Base-by-base conservation (phyloP, 1,140 invertebrate species). In the Teleogryllus occipitalis region DNA sequence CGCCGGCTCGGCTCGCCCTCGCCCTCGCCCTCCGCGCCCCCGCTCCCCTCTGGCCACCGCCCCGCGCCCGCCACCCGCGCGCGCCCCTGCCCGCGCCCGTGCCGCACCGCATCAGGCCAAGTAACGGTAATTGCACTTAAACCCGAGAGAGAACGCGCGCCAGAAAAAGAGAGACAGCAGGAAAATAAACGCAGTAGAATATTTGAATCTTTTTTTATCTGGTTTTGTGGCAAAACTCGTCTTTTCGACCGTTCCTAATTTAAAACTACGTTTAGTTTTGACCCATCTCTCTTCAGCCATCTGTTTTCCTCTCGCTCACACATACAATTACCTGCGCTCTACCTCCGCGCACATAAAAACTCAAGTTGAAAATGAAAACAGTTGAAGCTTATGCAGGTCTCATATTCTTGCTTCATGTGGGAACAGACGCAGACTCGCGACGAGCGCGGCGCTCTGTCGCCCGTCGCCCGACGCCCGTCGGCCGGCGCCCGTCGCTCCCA, bases 201-300 rank as follows among this genome's bases (percentile, higher is more conserved):
- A 79, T 79, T 79, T 79, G 65, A 79, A 46, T 75, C 46, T 79
- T 79, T 79, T n/a, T 79, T 79, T 79, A 79, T 79, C 73, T 75
- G 73, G 78, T 79, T 79, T 79, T 79, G 78, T 79, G 78, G 78
- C 78, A 79, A 79, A 79, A 79, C 78, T 75, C 78, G 72, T 74
- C 78, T 79, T 79, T 75, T 79, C 78, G 74, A 79, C 73, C 73
- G 78, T 75, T 79, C 78, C 72, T 79, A 79, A 79, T 79, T 73
- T 74, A 74, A 79, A 79, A 79, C 73, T 79, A 79, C 78, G 78
- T 79, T 79, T 75, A 75, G 73, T 79, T 79, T 79, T 74, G 54
- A 65, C 54, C 54, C 54, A 65, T 65, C 54, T 48, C 65, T 74
- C 74, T 75, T 75, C 78, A 21, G 15, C 73, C 39, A 46, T n/a